Evolutionary conservation across 2,113 vertebrate species (phyloP), one percentile per base, ranked within the genome.

Genomic region (Acanthochromis polyacanthus): DNA sequence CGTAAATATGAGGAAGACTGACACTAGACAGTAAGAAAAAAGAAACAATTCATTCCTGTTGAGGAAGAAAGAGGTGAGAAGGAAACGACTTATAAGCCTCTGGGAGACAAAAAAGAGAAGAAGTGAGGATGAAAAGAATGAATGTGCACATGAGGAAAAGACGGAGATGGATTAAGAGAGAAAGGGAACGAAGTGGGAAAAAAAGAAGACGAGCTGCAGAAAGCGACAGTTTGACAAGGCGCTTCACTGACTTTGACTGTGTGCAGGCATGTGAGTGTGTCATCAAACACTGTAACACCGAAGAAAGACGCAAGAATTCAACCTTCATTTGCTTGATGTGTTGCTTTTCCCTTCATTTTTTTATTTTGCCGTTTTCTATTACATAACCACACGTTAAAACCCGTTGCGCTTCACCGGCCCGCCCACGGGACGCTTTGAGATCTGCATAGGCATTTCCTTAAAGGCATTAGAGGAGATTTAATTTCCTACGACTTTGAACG

Each of bases 61-160:
- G 28, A 60, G 50, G 23, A 4, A 23, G 36, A 52, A 59, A 55
- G 17, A 46, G 20, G 36, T 45, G 36, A 62, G n/a, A 46, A 28
- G 45, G 23, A 40, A 50, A 25, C 32, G 19, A 36, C 32, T 45
- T 10, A 43, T 19, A 48, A 58, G 52, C n/a, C 64, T 62, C 19
- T 52, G 40, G 28, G 36, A 22, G 7, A 61, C 30, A 20, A 45
- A 45, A 15, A 36, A 45, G 19, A 10, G 4, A 55, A 10, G 4
- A 65, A 64, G 43, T 45, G 19, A 57, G 23, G 19, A 50, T 36
- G 36, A 63, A 55, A 80, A 62, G 19, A 59, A 62, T 14, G 36
- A 17, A 28, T n/a, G 48, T 8, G 45, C 12, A 56, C 25, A 56
- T 10, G 8, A 7, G 38, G 17, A 45, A 4, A 46, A 63, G 40